Evolutionary conservation across 2,797 vertebrate species (phyloP).

Genomic region (Catharus ustulatus): DNA sequence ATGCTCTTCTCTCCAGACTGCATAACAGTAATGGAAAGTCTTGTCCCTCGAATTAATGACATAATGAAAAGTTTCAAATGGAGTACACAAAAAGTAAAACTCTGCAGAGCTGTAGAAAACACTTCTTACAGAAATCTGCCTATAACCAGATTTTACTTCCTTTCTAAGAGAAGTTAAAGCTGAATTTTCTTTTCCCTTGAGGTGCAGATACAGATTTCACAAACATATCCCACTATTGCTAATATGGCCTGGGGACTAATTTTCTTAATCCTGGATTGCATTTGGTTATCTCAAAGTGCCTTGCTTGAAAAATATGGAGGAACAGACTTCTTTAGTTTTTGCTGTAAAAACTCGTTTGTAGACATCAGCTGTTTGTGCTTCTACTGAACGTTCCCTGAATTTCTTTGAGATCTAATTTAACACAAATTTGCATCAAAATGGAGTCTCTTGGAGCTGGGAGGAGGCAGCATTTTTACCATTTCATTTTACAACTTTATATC

Average conservation of each 20-base stretch:
- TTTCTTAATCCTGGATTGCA: not conserved
- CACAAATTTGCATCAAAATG: not conserved
- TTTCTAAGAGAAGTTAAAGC: not conserved
- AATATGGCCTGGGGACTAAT: not conserved
- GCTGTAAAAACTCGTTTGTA: not conserved
- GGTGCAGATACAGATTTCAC: not conserved
- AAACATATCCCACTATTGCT: not conserved
- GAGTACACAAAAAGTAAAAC: not conserved
- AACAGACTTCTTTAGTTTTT: not conserved
- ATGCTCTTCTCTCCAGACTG: not conserved
- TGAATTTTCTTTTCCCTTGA: not conserved
- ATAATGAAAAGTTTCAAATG: not conserved
- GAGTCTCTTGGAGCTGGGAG: not conserved
- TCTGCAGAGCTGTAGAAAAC: not conserved
- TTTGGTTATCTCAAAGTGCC: not conserved
- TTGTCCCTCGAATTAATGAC: not conserved
- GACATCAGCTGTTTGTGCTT: not conserved
- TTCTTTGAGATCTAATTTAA: not conserved
- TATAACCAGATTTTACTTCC: not conserved
- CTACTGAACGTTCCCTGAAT: not conserved
- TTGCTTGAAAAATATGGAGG: not conserved
- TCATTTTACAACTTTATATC: not conserved
- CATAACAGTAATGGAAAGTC: not conserved
- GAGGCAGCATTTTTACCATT: not conserved
- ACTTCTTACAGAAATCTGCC: not conserved